Base-by-base conservation (phyloP, 2,113 vertebrate species). In the Callipepla squamata region DNA sequence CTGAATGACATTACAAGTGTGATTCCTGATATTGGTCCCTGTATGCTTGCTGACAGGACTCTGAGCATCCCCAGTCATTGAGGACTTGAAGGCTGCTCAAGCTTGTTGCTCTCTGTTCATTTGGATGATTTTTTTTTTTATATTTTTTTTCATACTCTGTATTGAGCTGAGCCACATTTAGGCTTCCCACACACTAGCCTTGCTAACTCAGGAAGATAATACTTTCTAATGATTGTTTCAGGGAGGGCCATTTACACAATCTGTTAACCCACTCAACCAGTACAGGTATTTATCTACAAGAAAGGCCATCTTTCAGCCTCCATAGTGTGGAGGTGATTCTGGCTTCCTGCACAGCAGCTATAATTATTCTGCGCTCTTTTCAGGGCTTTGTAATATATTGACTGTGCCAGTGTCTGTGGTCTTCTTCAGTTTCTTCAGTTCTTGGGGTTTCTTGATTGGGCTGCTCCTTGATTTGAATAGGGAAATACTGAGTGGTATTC, bases 21-120 rank as follows among this genome's bases (percentile, higher is more conserved):
- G 70, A 48, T 76, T 85, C 53, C 26, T 6, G 8, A 7, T 80
- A 47, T 8, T 0, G 2, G 38, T 40, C 25, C 75, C 70, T 40
- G 2, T 55, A 21, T 34, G 10, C 40, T 72, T 38, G 5, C 58
- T 13, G 9, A 36, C 26, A 13, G 0, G 1, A 13, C 32, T 23
- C 47, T 57, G 32, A 34, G 26, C 0, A 0, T 51, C 19, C 59
- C 6, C 30, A 19, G 28, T 7, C 72, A 18, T 8, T 20, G 59
- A 38, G 23, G 48, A 18, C 65, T 77, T 51, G 34, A 79, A 65
- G 28, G 34, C 44, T 51, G 7, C 19, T 84, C 32, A 42, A 34
- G 18, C 6, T 17, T 3, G 0, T 18, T 4, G 2, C 32, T 68
- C 4, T 55, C 28, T 51, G 19, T 47, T 63, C 2, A 3, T 80